Conservation (phyloP, 2,797 vertebrate genomes). For the Echeneis naucrates region DNA sequence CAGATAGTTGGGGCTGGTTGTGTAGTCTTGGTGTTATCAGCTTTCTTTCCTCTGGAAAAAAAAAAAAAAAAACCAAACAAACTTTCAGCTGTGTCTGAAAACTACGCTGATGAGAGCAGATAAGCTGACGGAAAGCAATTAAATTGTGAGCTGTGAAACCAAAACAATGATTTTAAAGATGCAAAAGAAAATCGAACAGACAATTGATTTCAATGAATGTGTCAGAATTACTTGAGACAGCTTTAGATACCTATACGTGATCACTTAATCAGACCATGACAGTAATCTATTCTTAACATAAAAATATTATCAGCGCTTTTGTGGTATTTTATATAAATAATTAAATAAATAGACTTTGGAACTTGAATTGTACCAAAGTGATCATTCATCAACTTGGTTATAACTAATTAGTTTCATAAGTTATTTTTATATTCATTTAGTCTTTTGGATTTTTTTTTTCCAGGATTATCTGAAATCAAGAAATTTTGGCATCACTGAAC, state of each 20-base stretch:
- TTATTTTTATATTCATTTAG: conserved; percentile 22
- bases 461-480: conserved; percentile 49
- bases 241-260: background rate
- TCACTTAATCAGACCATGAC: no score
- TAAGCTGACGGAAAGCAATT: background rate
- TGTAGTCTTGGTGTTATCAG: background rate
- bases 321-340: background rate
- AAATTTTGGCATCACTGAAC: conserved; percentile 23
- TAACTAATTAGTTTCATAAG: conserved; percentile 18
- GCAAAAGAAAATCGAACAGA: no score
- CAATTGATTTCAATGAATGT: background rate
- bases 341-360: background rate
- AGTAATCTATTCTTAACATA: no score
- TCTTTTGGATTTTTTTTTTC: no score
- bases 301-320: background rate
- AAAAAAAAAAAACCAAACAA: no score
- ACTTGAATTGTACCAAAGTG: background rate
- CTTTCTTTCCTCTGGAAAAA: background rate
- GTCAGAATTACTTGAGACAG: no score
- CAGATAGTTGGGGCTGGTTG: background rate
- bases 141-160: background rate
- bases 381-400: background rate
- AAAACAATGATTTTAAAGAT: background rate
- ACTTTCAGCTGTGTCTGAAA: background rate
- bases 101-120: background rate